Evolutionary conservation across 2,888 invertebrate genomes (phyloP).

Genomic region (Caenorhabditis doughertyi): DNA sequence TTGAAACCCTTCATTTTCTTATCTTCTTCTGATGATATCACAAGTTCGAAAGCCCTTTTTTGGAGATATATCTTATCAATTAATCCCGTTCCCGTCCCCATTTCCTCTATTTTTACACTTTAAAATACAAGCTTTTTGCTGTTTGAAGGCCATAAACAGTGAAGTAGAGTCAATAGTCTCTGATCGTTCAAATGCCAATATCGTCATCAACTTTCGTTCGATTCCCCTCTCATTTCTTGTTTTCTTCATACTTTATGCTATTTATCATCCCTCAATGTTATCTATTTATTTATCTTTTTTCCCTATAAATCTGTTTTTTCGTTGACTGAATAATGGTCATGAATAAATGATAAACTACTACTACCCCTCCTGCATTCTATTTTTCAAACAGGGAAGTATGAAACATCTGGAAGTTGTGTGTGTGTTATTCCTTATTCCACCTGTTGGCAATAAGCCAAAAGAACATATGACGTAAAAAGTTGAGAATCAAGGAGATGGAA

Average conservation of each 20-base stretch:
- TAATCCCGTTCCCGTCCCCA: slow-evolving; percentile 44
- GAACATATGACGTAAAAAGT: slow-evolving; percentile 5
- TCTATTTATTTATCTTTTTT: slow-evolving; percentile 17
- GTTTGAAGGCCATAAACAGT: slow-evolving; percentile 15
- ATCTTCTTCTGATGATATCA: slow-evolving; percentile 15
- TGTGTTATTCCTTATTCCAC: neutral
- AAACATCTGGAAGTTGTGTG: no score
- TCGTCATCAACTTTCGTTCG: slow-evolving; percentile 43
- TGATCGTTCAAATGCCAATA: slow-evolving; percentile 54
- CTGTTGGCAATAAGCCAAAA: neutral
- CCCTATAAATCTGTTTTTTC: slow-evolving; percentile 1
- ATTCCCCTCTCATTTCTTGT: slow-evolving; percentile 6
- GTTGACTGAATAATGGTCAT: slow-evolving; percentile 22
- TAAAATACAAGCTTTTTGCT: neutral
- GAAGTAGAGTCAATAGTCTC: slow-evolving; percentile 32
- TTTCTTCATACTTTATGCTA: slow-evolving; percentile 10
- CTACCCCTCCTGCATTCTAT: no score
- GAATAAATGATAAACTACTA: no score
- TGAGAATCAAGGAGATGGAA: slow-evolving; percentile 1
- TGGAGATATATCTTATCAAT: neutral
- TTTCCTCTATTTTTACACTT: neutral
- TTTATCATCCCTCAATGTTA: slow-evolving; percentile 29
- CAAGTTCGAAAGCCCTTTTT: slow-evolving; percentile 26
- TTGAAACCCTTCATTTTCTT: neutral
- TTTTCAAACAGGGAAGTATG: slow-evolving; percentile 11